Evolutionary conservation across 2,113 vertebrate species (phyloP).

Genomic region (Gadus chalcogrammus): DNA sequence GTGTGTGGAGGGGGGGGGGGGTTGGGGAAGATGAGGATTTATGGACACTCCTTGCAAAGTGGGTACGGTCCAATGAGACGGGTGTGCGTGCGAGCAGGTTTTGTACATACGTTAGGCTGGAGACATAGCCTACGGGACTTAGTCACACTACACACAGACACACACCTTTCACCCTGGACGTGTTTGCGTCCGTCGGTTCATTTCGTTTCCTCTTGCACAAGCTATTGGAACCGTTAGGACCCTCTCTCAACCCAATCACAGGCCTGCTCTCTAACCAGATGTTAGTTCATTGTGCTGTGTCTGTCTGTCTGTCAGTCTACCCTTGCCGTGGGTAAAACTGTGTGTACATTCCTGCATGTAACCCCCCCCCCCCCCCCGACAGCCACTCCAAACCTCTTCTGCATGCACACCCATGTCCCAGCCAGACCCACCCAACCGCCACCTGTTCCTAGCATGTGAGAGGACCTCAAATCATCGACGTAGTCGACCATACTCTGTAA

Average conservation of each 20-base stretch:
- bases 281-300: background rate
- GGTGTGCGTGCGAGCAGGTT: slow-evolving; percentile 17
- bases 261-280: background rate
- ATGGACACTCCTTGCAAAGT: background rate
- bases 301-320: background rate
- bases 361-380: no score
- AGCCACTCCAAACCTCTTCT: no score
- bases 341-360: background rate
- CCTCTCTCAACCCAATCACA: background rate
- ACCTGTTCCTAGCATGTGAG: no score
- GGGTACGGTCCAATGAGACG: slow-evolving; percentile 38
- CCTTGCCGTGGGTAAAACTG: no score
- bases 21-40: background rate
- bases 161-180: background rate
- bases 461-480: no score
- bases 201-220: no score
- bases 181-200: background rate
- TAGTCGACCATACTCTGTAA: no score
- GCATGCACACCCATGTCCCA: no score
- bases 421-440: no score
- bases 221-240: no score
- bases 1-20: slow-evolving; percentile 5
- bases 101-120: slow-evolving; percentile 33
- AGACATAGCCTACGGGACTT: background rate
- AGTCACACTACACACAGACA: background rate